Percentiles rank a stretch among this genome's conserved stretches.
phyloP scores from a whole-genome alignment of 1,140 invertebrate species.

The Lasioglossum baleicum region DNA sequence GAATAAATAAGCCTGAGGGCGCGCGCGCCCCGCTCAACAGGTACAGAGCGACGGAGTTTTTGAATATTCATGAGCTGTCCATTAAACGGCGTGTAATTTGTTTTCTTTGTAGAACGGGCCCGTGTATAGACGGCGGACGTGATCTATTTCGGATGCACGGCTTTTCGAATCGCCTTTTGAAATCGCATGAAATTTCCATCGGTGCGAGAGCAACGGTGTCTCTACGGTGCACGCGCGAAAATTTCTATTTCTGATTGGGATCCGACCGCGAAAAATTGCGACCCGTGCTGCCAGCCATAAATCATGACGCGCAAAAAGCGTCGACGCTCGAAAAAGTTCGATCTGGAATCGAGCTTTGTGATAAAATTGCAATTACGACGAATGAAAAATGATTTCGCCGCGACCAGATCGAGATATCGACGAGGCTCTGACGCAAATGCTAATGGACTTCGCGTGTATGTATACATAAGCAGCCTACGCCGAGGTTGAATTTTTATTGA shows the following conservation, averaged over 20 bases:
- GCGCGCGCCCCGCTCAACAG: slow-evolving; percentile 34
- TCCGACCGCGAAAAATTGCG: not conserved
- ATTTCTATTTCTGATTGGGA: not conserved
- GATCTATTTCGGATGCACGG: slow-evolving; percentile 15
- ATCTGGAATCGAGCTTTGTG: slow-evolving; percentile 16
- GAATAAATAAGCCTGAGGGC: slow-evolving; percentile 38
- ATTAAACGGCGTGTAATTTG: slow-evolving; percentile 44
- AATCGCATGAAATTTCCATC: too few relatives aligned
- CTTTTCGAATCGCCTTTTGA: slow-evolving; percentile 22
- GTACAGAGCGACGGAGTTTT: slow-evolving; percentile 28
- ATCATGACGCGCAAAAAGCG: slow-evolving; percentile 14
- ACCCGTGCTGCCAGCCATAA: not conserved
- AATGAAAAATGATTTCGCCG: slow-evolving; percentile 33
- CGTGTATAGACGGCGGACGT: not conserved
- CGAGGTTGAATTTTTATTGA: too few relatives aligned
- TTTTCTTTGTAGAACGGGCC: slow-evolving; percentile 31
- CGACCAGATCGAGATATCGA: not conserved
- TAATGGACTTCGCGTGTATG: too few relatives aligned
- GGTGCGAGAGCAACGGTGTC: too few relatives aligned
- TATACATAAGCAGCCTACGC: too few relatives aligned
- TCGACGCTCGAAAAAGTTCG: slow-evolving; percentile 3
- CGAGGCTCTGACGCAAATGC: not conserved
- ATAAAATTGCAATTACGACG: slow-evolving; percentile 31
- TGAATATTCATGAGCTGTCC: slow-evolving; percentile 47
- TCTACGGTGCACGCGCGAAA: not conserved